Evolutionary conservation across 2,113 vertebrate species (phyloP), one percentile per base, ranked within the genome.

Genomic region (Zapus hudsonius): DNA sequence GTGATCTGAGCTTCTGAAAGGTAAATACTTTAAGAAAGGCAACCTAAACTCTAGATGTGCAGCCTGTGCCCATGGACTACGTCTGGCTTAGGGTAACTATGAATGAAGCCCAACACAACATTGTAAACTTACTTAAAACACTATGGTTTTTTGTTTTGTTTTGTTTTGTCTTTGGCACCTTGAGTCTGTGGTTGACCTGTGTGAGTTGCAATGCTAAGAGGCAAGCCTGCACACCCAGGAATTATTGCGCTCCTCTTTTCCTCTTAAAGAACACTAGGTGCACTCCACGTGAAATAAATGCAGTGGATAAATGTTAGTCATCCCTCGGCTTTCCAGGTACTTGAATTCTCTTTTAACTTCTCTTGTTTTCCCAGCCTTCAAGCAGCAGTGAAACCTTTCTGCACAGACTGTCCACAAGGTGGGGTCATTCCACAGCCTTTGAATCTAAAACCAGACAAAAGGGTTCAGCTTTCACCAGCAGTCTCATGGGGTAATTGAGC

Each of bases 371-470:
- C 13, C 0, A 44, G 19, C 33, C 44, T 79, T 87, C 72, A 91
- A 31, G 66, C n/a, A 47, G n/a, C 9, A 57, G 55, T 55, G 61
- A 91, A 93, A 78, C 47, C 52, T 72, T 85, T 95, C 31, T 42
- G 36, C 33, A 42, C 33, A 79, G 67, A 73, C 31, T 75, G 29
- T 0, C 72, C 63, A 90, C 64, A 84, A 78, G 67, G 47, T 44
- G 73, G 86, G 19, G 27, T 55, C 10, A 38, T 25, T 29, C 59
- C 27, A 52, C 13, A 79, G 84, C 10, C 70, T 93, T 40, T 75
- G 42, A 82, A 19, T 82, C 91, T 69, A 85, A 69, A 94, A 79
- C 88, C 57, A 69, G 61, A 93, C 36, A 63, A 73, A 82, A 80
- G 47, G 20, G n/a, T 84, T 67, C 81, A 57, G 67, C 42, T 29